Evolutionary conservation across 1,140 invertebrate genomes (phyloP).

Genomic region (Mylabris phalerata): DNA sequence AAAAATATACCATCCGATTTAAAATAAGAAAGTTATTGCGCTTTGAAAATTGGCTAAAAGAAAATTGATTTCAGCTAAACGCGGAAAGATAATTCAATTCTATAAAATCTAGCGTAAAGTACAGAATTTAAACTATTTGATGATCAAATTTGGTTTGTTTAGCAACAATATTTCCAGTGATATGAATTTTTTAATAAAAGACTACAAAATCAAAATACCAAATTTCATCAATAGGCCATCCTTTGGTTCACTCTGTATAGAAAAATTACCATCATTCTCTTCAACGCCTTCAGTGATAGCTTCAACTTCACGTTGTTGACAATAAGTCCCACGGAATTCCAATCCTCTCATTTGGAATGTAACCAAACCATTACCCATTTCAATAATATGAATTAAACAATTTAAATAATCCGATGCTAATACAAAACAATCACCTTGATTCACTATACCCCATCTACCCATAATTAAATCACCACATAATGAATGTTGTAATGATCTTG

Average conservation of each 20-base stretch:
- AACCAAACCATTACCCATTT: slow-evolving; percentile 96
- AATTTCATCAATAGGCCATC: no score
- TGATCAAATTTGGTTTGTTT: no score
- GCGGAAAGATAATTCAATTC: no score
- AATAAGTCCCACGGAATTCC: slow-evolving; percentile 98
- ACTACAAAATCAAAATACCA: no score
- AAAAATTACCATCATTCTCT: slow-evolving; percentile 72
- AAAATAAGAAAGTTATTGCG: no score
- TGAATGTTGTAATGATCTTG: slow-evolving; percentile 91
- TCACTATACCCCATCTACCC: slow-evolving; percentile 82
- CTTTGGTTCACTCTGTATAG: neutral
- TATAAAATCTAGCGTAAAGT: no score
- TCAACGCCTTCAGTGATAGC: slow-evolving; percentile 96
- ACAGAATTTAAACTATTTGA: no score
- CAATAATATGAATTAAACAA: slow-evolving; percentile 95
- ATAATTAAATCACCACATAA: slow-evolving; percentile 90
- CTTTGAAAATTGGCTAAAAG: no score
- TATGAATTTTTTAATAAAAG: no score
- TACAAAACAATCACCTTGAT: slow-evolving; percentile 95
- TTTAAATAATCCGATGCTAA: slow-evolving; percentile 96
- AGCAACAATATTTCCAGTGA: no score
- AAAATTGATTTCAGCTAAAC: no score
- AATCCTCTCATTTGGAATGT: slow-evolving; percentile 97
- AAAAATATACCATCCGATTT: no score
- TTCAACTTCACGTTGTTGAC: slow-evolving; percentile 94